Evolutionary conservation across 2,113 vertebrate species (phyloP), one percentile per base, ranked within the genome.

Genomic region (Prinia subflava): DNA sequence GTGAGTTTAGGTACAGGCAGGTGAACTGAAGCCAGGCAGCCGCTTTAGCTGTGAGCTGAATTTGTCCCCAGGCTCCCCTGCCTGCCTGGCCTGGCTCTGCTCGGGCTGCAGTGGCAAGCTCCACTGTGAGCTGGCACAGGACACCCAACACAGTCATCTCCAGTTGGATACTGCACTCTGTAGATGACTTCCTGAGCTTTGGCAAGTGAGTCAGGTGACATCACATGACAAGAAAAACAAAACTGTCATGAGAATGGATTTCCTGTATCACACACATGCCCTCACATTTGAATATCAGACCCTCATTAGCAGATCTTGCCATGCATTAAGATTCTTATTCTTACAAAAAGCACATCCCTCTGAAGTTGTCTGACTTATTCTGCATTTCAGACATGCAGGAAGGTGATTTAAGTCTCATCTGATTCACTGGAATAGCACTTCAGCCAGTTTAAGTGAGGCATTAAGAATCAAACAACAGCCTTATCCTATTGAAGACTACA

Each of bases 151-250:
- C 44, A 31, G 17, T 37, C 44, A 91, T 5, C 33, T 64, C 68
- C 2, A 0, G 28, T 59, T 41, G 87, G 57, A 10, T n/a, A 39
- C 28, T 24, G 37, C 65, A 12, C 42, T 67, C 60, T 0, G 0
- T 17, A 11, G 23, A 49, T 31, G 13, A 52, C 27, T 75, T 82
- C 42, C 73, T 67, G 65, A 71, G 73, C 56, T 76, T 65, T 93
- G 67, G 39, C 57, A 91, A 62, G 49, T 7, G 16, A 47, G 4
- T 3, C 62, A 79, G 77, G n/a, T 68, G 30, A 41, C 2, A 3
- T 39, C 73, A 56, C 44, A 33, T n/a, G 49, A 49, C 62, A 70
- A 91, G 28, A 35, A 67, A 86, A 69, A 49, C 4, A 16, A 78
- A 17, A 37, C 7, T 4, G 37, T 50, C 7, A 2, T 5, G 13